Percentiles rank a stretch among this genome's conserved stretches.
Evolutionary conservation across 1,140 invertebrate genomes (phyloP).

Genomic region (Vollenhovia emeryi): DNA sequence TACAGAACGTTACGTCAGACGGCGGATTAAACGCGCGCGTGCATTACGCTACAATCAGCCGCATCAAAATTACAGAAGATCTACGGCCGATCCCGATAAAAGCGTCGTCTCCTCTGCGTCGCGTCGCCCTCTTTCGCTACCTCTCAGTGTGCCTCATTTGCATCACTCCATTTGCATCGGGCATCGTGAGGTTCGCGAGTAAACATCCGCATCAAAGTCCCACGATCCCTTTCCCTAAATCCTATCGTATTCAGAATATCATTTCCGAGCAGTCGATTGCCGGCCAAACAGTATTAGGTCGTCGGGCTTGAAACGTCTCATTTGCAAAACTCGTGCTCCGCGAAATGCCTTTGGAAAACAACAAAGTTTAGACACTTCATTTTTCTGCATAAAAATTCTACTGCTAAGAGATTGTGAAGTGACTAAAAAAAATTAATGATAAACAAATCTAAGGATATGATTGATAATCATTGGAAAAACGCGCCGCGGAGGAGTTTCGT

Average conservation of each 20-base stretch:
- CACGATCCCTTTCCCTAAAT: slow-evolving; percentile 34
- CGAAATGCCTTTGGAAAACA: background rate
- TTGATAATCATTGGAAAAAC: background rate
- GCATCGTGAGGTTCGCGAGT: slow-evolving; percentile 51
- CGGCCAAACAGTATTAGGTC: slow-evolving; percentile 19
- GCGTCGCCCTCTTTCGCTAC: slow-evolving; percentile 31
- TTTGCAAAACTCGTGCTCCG: background rate
- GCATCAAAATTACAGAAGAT: slow-evolving; percentile 56
- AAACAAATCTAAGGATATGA: background rate
- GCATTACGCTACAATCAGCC: slow-evolving; percentile 33
- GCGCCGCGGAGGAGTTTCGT: too few relatives aligned
- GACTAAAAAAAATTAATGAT: background rate
- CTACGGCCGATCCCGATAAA: slow-evolving; percentile 52
- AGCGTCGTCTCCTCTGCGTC: slow-evolving; percentile 11
- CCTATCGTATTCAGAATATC: slow-evolving; percentile 34
- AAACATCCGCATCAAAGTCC: slow-evolving; percentile 54
- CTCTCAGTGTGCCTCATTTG: slow-evolving; percentile 36
- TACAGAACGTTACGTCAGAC: slow-evolving; percentile 49
- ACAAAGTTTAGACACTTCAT: background rate
- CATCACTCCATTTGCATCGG: slow-evolving; percentile 49
- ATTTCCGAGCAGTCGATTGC: slow-evolving; percentile 1
- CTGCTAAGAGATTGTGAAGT: background rate
- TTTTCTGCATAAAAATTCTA: background rate
- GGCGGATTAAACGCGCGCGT: slow-evolving; percentile 38
- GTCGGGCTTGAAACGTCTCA: slow-evolving; percentile 1